These are phyloP conservation scores for Muschampia plurimacula DNA, from an alignment of 2,888 invertebrate species.

Conservation along the genomic window DNA sequence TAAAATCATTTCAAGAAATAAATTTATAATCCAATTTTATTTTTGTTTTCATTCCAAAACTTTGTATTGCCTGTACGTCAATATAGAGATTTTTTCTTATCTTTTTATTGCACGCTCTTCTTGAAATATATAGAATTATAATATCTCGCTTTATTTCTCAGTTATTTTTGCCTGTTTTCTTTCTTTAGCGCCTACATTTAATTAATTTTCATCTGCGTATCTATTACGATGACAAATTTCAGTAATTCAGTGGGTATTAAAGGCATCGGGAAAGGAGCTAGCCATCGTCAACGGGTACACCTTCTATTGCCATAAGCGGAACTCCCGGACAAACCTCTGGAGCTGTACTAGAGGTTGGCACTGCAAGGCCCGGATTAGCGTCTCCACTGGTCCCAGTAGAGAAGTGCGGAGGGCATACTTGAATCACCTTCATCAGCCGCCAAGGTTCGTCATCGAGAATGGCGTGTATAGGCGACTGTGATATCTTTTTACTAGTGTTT, in stretches of 20 bases:
- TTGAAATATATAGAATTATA: background rate
- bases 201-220: background rate
- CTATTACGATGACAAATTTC: conserved; percentile 28
- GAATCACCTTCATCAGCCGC: conserved; percentile 50
- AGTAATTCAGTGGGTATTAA: conserved; percentile 46
- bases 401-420: conserved; percentile 41
- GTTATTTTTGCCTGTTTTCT: background rate
- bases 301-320: conserved; percentile 49
- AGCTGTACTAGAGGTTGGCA: conserved; percentile 55
- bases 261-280: conserved; percentile 46
- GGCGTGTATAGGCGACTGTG: conserved; percentile 42
- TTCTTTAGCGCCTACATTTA: background rate
- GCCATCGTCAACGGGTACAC: conserved; percentile 50
- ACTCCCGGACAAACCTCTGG: conserved; percentile 48
- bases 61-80: background rate
- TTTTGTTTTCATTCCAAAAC: too few relatives aligned
- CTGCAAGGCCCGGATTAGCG: conserved; percentile 53
- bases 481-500: conserved; percentile 42
- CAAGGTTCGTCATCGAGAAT: conserved; percentile 41
- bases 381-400: conserved; percentile 37
- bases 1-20: too few relatives aligned
- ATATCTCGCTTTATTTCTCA: background rate
- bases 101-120: background rate
- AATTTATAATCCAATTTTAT: too few relatives aligned
- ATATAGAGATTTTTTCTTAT: background rate